These are phyloP conservation scores for Boloria euphrosyne DNA, from an alignment of 2,888 invertebrate genomes.

Conservation along the genomic window DNA sequence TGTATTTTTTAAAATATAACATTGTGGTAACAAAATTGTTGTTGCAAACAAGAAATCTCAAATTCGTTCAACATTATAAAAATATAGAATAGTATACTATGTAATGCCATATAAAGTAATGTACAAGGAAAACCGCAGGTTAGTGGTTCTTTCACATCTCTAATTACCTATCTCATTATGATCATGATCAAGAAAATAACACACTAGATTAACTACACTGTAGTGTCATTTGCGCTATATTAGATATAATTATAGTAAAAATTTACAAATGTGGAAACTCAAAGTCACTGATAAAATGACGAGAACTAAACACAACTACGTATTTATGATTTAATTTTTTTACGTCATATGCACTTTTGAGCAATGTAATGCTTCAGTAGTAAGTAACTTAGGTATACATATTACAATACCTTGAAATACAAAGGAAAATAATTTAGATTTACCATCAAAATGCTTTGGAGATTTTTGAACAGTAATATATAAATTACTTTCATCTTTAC, in stretches of 20 bases:
- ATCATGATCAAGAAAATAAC: slow-evolving; percentile 17
- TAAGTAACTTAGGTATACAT: no score
- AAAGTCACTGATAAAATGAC: not conserved
- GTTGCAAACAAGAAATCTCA: not conserved
- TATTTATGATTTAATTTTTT: no score
- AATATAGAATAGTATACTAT: not conserved
- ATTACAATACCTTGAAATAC: no score
- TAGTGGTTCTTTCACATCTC: slow-evolving; percentile 40
- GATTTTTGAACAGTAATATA: not conserved
- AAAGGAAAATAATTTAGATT: no score
- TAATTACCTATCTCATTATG: slow-evolving; percentile 42
- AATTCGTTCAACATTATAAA: not conserved
- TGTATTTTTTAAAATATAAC: not conserved
- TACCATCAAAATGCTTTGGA: not conserved
- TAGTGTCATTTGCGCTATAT: not conserved
- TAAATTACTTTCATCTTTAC: not conserved
- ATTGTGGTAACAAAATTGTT: not conserved
- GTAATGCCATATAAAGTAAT: slow-evolving; percentile 9
- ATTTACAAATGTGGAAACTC: not conserved
- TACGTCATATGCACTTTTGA: no score
- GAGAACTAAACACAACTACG: no score
- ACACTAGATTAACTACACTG: no score
- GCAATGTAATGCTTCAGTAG: no score
- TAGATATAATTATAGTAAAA: not conserved
- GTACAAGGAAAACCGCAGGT: slow-evolving; percentile 45